Percentiles rank a stretch among this genome's conserved stretches.
These are phyloP conservation scores for Platycnemis pennipes DNA, from an alignment of 2,888 invertebrate genomes.

Conservation along the genomic window DNA sequence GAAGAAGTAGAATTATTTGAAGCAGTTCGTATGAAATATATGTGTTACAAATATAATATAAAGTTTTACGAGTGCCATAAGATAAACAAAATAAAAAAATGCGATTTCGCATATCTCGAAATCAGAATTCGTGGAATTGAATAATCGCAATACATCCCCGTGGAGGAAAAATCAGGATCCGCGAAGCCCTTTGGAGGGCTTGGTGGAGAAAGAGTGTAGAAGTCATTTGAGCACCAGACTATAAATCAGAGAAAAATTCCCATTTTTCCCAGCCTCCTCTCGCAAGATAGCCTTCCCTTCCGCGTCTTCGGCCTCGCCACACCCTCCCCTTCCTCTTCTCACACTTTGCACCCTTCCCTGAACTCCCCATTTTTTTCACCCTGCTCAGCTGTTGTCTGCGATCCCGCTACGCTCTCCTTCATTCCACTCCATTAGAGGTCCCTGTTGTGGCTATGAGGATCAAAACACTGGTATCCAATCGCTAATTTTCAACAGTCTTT, in stretches of 20 bases:
- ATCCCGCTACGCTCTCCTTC: neutral
- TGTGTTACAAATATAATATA: too few species aligned
- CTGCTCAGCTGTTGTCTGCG: conserved; percentile 9
- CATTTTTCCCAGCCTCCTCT: neutral
- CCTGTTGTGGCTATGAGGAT: neutral
- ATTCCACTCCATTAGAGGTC: neutral
- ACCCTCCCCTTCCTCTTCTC: neutral
- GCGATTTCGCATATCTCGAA: too few species aligned
- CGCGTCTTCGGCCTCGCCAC: neutral
- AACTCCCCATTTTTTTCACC: neutral
- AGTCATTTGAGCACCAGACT: neutral
- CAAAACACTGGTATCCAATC: neutral
- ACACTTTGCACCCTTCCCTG: neutral
- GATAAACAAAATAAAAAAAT: too few species aligned
- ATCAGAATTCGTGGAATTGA: neutral
- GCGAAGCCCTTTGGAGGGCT: neutral
- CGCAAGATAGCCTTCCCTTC: neutral
- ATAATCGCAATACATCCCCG: neutral
- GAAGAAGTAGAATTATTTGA: too few species aligned
- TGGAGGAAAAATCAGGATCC: neutral
- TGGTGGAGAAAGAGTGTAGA: neutral
- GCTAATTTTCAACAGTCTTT: too few species aligned
- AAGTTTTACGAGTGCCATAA: too few species aligned
- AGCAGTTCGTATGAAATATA: too few species aligned
- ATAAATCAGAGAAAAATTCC: neutral